phyloP scores from a whole-genome alignment of 2,797 vertebrate genomes.

The Lindbergichthys nudifrons region DNA sequence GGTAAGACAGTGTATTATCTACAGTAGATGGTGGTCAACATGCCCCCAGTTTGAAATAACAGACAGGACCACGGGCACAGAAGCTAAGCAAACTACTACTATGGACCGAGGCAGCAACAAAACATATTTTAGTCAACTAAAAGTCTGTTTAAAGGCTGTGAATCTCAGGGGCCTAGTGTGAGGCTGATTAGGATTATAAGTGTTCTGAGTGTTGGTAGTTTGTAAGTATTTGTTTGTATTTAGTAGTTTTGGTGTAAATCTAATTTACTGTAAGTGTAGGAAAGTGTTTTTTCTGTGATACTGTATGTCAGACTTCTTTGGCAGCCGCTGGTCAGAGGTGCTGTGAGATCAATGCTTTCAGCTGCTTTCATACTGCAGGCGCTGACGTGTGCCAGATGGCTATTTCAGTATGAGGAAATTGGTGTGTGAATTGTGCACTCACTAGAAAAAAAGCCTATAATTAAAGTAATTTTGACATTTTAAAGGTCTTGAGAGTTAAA shows the following conservation, averaged over 20 bases:
- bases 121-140: too few relatives aligned
- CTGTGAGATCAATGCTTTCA: slow-evolving; percentile 57
- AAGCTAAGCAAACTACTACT: too few relatives aligned
- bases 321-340: slow-evolving; percentile 37
- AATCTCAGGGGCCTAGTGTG: slow-evolving; percentile 2
- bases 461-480: slow-evolving; percentile 20
- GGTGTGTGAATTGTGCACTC: slow-evolving; percentile 34
- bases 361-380: slow-evolving; percentile 35
- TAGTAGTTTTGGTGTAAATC: slow-evolving; percentile 16
- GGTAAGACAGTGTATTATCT: too few relatives aligned
- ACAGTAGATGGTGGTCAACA: too few relatives aligned
- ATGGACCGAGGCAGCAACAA: too few relatives aligned
- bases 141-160: not conserved
- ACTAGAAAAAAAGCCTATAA: slow-evolving; percentile 26
- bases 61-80: too few relatives aligned
- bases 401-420: slow-evolving; percentile 51
- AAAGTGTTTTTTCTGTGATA: slow-evolving; percentile 3
- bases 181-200: slow-evolving; percentile 9
- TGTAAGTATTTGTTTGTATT: slow-evolving; percentile 24
- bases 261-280: slow-evolving; percentile 28
- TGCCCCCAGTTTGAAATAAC: too few relatives aligned
- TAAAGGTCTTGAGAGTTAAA: slow-evolving; percentile 3
- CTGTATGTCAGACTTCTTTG: slow-evolving; percentile 34
- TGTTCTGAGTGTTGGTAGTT: slow-evolving; percentile 4
- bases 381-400: slow-evolving; percentile 48